Evolutionary conservation across 1,140 invertebrate species (phyloP).

Genomic region (Camponotus vicinus): DNA sequence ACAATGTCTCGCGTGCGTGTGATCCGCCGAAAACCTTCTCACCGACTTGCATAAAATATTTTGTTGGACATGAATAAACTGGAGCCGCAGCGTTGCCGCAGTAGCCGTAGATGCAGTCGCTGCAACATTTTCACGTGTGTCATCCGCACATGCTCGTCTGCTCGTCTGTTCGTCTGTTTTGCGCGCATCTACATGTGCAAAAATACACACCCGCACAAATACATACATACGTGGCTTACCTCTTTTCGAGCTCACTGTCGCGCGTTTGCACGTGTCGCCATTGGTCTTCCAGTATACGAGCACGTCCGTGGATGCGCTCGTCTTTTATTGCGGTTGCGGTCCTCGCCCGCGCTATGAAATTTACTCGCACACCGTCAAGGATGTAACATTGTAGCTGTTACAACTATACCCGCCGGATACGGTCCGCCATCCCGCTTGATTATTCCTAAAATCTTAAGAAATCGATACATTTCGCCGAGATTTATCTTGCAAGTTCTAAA

Average conservation of each 20-base stretch:
- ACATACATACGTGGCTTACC: slow-evolving; percentile 23
- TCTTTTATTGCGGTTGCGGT: slow-evolving; percentile 75
- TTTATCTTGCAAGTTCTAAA: slow-evolving; percentile 2
- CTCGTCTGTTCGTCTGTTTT: neutral
- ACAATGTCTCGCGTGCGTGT: slow-evolving; percentile 78
- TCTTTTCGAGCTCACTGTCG: slow-evolving; percentile 50
- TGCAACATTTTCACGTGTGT: slow-evolving; percentile 66
- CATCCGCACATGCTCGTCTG: slow-evolving; percentile 33
- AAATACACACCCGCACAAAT: neutral
- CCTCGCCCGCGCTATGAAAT: slow-evolving; percentile 73
- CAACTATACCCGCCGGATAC: slow-evolving; percentile 17
- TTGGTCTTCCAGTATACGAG: slow-evolving; percentile 61
- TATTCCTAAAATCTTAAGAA: slow-evolving; percentile 18
- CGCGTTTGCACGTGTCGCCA: slow-evolving; percentile 53
- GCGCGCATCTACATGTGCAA: neutral
- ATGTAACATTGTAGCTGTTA: slow-evolving; percentile 52
- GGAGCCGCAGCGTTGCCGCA: slow-evolving; percentile 65
- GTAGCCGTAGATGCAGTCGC: slow-evolving; percentile 52
- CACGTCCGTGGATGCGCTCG: slow-evolving; percentile 67
- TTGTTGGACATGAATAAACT: slow-evolving; percentile 80
- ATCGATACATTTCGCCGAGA: neutral
- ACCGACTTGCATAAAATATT: slow-evolving; percentile 80
- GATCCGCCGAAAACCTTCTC: slow-evolving; percentile 76
- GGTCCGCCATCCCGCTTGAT: neutral
- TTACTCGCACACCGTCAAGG: slow-evolving; percentile 60